Evolutionary conservation across 2,888 invertebrate genomes (phyloP).

Genomic region (Drosophila robusta): DNA sequence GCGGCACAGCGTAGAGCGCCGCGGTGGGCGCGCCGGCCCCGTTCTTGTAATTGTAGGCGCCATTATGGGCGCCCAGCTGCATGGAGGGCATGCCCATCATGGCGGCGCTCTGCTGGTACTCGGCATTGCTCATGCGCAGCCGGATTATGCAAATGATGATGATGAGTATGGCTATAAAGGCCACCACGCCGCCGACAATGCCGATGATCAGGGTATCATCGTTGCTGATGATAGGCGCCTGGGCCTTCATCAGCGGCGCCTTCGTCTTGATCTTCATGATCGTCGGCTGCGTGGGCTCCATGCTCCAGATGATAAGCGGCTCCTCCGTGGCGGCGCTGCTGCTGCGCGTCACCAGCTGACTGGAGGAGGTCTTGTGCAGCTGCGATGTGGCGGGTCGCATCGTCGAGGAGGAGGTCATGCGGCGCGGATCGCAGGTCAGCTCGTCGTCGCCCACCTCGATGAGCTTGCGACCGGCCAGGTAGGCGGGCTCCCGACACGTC

Average conservation of each 20-base stretch:
- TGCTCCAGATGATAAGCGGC: slow-evolving; percentile 95
- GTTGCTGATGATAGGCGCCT: slow-evolving; percentile 89
- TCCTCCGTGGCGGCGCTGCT: slow-evolving; percentile 89
- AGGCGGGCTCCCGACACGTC: slow-evolving; percentile 89
- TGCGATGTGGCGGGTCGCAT: slow-evolving; percentile 66
- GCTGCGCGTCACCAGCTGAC: slow-evolving; percentile 84
- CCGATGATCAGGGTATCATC: slow-evolving; percentile 97
- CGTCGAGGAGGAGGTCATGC: slow-evolving; percentile 85
- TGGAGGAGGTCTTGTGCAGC: slow-evolving; percentile 81
- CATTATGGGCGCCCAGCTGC: slow-evolving; percentile 87
- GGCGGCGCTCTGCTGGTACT: slow-evolving; percentile 88
- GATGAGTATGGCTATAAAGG: slow-evolving; percentile 94
- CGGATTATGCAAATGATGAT: slow-evolving; percentile 95
- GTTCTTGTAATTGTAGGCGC: slow-evolving; percentile 86
- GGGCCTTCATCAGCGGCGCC: slow-evolving; percentile 87
- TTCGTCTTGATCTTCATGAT: slow-evolving; percentile 87
- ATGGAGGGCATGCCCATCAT: slow-evolving; percentile 86
- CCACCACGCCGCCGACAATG: slow-evolving; percentile 97
- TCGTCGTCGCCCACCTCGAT: slow-evolving; percentile 93
- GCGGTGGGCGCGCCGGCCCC: slow-evolving; percentile 85
- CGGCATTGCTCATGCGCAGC: slow-evolving; percentile 89
- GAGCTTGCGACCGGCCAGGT: slow-evolving; percentile 89
- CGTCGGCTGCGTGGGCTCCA: slow-evolving; percentile 89
- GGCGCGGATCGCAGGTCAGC: slow-evolving; percentile 91
- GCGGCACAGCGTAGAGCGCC: slow-evolving; percentile 87